These are phyloP conservation scores for Corapipo altera DNA, from an alignment of 2,113 vertebrate species.

Conservation along the genomic window DNA sequence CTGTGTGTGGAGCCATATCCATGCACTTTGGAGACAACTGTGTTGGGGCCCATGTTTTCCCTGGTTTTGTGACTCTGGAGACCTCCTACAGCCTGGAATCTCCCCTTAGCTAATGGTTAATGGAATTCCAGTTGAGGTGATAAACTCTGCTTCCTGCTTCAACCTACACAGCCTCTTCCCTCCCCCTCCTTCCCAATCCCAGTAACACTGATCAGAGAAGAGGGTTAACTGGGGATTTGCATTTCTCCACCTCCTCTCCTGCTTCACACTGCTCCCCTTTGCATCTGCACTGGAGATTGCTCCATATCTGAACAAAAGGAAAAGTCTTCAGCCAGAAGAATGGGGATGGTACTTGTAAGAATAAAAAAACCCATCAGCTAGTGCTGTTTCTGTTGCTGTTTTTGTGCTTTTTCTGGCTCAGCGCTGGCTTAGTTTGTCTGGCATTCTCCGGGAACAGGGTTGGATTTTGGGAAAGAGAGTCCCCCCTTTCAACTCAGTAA, in stretches of 20 bases:
- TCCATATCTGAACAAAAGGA: neutral
- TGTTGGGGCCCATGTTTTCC: neutral
- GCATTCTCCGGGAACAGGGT: neutral
- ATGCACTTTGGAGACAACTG: neutral
- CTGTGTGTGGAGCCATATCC: neutral
- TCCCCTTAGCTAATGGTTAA: conserved; percentile 14
- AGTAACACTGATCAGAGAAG: neutral
- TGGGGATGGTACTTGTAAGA: neutral
- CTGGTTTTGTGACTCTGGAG: neutral
- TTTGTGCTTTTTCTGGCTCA: neutral
- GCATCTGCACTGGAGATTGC: neutral
- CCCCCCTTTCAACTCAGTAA: neutral
- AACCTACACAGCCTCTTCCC: neutral
- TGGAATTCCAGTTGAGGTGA: neutral
- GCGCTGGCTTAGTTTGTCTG: neutral
- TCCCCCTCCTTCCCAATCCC: neutral
- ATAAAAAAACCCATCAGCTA: neutral
- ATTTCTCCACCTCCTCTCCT: neutral
- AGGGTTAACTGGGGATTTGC: neutral
- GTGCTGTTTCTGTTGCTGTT: neutral
- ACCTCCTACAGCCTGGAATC: neutral
- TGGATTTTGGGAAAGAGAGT: neutral
- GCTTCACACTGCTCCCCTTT: neutral
- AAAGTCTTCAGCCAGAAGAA: neutral
- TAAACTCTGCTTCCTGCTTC: conserved; percentile 25